Evolutionary conservation across 2,797 vertebrate genomes (phyloP).

Genomic region (Sebastes aleutianus): DNA sequence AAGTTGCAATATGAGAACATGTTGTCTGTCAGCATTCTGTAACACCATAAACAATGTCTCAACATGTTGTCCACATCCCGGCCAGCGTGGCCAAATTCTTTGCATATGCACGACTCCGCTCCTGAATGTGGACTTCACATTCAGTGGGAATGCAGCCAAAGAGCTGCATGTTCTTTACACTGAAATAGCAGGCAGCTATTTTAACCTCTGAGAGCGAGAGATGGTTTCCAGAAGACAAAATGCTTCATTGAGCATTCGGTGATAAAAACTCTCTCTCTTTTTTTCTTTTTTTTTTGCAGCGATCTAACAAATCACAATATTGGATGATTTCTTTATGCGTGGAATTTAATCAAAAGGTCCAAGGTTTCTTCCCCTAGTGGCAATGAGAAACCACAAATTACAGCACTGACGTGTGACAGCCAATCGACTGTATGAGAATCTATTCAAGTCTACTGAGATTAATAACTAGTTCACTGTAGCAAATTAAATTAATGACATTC

Average conservation of each 20-base stretch:
- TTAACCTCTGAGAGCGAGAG: constrained; percentile 57
- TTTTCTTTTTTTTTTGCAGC: constrained; percentile 2
- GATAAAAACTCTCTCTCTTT: constrained; percentile 19
- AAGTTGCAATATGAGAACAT: constrained; percentile 28
- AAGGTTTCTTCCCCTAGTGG: constrained; percentile 41
- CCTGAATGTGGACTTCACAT: constrained; percentile 54
- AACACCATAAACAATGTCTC: constrained; percentile 65
- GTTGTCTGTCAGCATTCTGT: constrained; percentile 60
- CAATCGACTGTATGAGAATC: constrained; percentile 59
- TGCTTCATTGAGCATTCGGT: constrained; percentile 54
- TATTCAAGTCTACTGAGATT: constrained; percentile 69
- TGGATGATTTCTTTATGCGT: constrained; percentile 44
- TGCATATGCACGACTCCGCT: constrained; percentile 48
- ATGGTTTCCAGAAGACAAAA: constrained; percentile 57
- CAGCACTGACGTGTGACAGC: constrained; percentile 61
- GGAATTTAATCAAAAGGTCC: constrained; percentile 59
- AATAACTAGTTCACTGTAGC: constrained; percentile 66
- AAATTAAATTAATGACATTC: constrained; percentile 67
- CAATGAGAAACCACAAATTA: constrained; percentile 64
- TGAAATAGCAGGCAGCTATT: constrained; percentile 72
- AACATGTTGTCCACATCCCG: constrained; percentile 61
- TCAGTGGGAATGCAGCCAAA: constrained; percentile 57
- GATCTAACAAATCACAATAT: constrained; percentile 64
- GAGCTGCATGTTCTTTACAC: constrained; percentile 64
- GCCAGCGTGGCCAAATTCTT: constrained; percentile 46